These are phyloP conservation scores for Nothocercus nigrocapillus DNA, from an alignment of 2,113 vertebrate genomes.

Conservation along the genomic window DNA sequence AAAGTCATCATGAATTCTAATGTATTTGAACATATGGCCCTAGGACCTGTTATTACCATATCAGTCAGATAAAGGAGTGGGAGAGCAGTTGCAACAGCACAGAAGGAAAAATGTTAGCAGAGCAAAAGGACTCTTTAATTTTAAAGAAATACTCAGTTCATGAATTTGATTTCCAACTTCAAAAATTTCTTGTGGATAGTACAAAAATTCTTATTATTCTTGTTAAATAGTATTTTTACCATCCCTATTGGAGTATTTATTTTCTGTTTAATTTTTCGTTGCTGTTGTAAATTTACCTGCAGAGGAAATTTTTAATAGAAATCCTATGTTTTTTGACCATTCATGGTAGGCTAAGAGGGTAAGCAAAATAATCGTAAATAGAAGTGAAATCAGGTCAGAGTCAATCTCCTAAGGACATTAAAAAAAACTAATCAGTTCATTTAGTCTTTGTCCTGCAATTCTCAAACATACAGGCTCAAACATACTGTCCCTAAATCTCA, in stretches of 20 bases:
- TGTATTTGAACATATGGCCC: constrained; percentile 72
- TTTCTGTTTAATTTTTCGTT: background rate
- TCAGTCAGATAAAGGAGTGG: constrained; percentile 71
- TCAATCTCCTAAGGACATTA: constrained; percentile 36
- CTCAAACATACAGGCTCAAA: background rate
- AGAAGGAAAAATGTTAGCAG: constrained; percentile 61
- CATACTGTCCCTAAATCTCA: background rate
- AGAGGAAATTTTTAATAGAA: background rate
- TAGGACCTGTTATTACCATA: constrained; percentile 70
- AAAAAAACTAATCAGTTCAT: constrained; percentile 17
- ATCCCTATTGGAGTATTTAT: background rate
- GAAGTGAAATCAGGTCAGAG: constrained; percentile 13
- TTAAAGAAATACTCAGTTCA: constrained; percentile 34
- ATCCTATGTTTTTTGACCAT: background rate
- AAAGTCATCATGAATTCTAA: constrained; percentile 67
- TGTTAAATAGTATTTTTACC: background rate
- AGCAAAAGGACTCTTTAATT: constrained; percentile 39
- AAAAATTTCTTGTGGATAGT: background rate
- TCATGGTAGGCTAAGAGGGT: background rate
- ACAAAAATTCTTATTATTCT: background rate
- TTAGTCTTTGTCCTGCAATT: constrained; percentile 10
- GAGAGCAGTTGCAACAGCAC: constrained; percentile 45
- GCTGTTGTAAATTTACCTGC: background rate
- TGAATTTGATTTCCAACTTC: constrained; percentile 22
- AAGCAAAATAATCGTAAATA: constrained; percentile 22